Evolutionary conservation across 2,888 invertebrate genomes (phyloP).

Genomic region (Strigamia transsilvanica): DNA sequence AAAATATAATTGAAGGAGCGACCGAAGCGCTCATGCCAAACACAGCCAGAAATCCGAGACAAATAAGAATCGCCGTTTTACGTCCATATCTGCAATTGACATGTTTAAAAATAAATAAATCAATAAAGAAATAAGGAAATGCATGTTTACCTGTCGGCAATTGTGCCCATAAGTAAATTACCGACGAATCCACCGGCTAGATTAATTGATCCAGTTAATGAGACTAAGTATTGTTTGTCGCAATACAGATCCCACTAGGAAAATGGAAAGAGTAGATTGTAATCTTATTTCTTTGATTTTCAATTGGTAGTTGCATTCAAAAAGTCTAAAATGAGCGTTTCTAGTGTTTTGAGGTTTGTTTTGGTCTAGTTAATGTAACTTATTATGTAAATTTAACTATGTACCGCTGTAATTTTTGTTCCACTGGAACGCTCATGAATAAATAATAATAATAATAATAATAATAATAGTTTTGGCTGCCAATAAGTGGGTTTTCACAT

Average conservation of each 20-base stretch:
- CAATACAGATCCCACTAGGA: conserved; percentile 56
- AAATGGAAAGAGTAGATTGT: background rate
- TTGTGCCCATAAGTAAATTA: conserved; percentile 53
- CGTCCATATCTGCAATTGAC: conserved; percentile 35
- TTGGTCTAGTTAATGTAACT: no score
- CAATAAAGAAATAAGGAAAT: background rate
- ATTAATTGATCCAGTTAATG: conserved; percentile 52
- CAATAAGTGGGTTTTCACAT: no score
- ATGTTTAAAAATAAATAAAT: conserved; percentile 3
- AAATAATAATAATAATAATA: no score
- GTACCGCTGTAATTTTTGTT: no score
- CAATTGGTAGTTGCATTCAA: background rate
- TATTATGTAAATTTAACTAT: no score
- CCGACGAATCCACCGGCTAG: conserved; percentile 57
- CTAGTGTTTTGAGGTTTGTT: no score
- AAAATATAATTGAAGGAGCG: background rate
- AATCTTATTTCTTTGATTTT: no score
- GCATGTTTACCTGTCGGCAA: conserved; percentile 55
- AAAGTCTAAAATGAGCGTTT: no score
- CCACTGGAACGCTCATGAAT: no score
- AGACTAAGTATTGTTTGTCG: conserved; percentile 50
- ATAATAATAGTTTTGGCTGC: no score
- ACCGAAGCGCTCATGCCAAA: background rate
- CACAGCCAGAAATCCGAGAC: conserved; percentile 17
- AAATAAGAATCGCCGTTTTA: conserved; percentile 18